These are phyloP conservation scores for Drosophila arawakana DNA, from an alignment of 1,140 invertebrate genomes.

Conservation along the genomic window DNA sequence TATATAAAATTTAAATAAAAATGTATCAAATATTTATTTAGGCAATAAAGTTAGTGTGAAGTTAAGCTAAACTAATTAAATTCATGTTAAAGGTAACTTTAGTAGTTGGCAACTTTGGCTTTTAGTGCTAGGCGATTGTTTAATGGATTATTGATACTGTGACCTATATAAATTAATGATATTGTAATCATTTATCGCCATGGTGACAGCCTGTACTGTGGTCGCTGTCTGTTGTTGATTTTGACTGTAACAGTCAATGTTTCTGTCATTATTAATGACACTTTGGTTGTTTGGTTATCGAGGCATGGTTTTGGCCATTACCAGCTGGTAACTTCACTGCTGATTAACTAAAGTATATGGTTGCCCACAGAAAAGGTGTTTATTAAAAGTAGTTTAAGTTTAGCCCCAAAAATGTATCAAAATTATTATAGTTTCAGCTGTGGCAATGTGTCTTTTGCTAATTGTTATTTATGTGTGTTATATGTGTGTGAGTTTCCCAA, in stretches of 20 bases:
- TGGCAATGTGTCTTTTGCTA: conserved; percentile 4
- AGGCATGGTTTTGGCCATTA: background rate
- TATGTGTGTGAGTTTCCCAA: conserved; percentile 11
- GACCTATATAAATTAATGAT: conserved; percentile 67
- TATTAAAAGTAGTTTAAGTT: conserved; percentile 5
- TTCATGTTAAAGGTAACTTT: background rate
- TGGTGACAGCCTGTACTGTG: conserved; percentile 59
- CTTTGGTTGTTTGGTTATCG: background rate
- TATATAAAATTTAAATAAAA: background rate
- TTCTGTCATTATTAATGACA: conserved; percentile 42
- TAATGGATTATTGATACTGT: conserved; percentile 38
- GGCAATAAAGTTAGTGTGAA: background rate
- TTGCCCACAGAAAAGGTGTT: conserved; percentile 1
- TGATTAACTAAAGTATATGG: conserved; percentile 5
- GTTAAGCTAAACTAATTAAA: background rate
- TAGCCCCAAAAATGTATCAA: background rate
- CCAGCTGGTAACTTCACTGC: conserved; percentile 1
- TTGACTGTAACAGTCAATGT: conserved; percentile 11
- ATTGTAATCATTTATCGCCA: conserved; percentile 67
- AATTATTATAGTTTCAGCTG: background rate
- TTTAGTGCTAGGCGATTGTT: background rate
- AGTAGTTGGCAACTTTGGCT: background rate
- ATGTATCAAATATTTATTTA: background rate
- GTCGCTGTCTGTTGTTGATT: conserved; percentile 19
- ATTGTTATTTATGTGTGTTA: background rate